phyloP scores from a whole-genome alignment of 92 coral and sea anemone species.

The Diadumene lineata region DNA sequence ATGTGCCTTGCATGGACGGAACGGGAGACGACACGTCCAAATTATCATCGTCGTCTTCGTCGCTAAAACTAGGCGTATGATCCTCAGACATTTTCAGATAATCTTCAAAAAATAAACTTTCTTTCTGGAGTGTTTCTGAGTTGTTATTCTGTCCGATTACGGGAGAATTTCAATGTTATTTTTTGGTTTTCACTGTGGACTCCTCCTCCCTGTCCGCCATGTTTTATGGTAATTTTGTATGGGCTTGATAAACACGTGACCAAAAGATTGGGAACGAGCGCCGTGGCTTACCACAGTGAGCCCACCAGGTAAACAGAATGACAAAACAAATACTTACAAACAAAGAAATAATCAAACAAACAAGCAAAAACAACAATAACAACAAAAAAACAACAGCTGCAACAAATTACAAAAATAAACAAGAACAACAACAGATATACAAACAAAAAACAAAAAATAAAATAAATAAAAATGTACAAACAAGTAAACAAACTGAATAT shows the following conservation, averaged over 20 bases:
- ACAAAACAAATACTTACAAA: neutral
- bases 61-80: constrained; percentile 91
- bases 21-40: constrained; percentile 69
- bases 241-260: constrained; percentile 27
- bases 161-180: constrained; percentile 13
- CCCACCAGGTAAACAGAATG: neutral
- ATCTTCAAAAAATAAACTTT: constrained; percentile 15
- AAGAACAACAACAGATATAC: too few relatives aligned
- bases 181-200: constrained; percentile 22
- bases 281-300: neutral
- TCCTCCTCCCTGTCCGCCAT: constrained; percentile 87
- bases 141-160: neutral
- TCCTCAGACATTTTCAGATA: constrained; percentile 81
- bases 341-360: neutral
- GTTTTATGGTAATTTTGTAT: constrained; percentile 62
- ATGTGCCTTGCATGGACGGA: constrained; percentile 80
- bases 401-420: too few relatives aligned
- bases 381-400: too few relatives aligned
- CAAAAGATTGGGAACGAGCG: constrained; percentile 13
- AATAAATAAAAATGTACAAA: too few relatives aligned
- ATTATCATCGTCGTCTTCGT: constrained; percentile 93
- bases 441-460: too few relatives aligned
- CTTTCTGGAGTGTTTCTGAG: neutral
- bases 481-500: too few relatives aligned
- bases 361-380: too few relatives aligned